Evolutionary conservation across 1,140 invertebrate species (phyloP).

Genomic region (Drosophila tropicalis): DNA sequence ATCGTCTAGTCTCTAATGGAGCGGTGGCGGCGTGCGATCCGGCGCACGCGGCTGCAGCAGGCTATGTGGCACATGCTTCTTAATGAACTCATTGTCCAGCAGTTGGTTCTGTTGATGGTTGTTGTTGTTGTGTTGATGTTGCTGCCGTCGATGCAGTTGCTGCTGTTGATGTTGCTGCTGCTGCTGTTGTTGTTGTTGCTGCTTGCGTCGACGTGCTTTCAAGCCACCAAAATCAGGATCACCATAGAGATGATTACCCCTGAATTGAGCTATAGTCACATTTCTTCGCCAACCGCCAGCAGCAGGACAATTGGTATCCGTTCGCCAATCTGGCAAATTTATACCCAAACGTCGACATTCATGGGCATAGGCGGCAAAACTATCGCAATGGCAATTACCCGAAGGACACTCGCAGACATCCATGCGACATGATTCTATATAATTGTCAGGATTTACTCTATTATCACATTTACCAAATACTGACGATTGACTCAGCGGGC

Average conservation of each 20-base stretch:
- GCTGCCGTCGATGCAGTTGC: conserved; percentile 42
- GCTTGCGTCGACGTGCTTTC: conserved; percentile 24
- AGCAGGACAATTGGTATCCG: conserved; percentile 85
- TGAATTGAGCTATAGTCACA: conserved; percentile 45
- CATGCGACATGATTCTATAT: conserved; percentile 92
- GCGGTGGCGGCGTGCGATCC: conserved; percentile 80
- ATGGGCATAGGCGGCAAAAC: conserved; percentile 93
- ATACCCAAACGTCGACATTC: conserved; percentile 92
- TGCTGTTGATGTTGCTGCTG: conserved; percentile 19
- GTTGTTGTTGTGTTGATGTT: conserved; percentile 23
- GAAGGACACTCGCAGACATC: conserved; percentile 95
- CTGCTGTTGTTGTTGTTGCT: conserved; percentile 36
- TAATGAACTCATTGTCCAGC: conserved; percentile 68
- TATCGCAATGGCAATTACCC: conserved; percentile 93
- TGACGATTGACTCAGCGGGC: conserved; percentile 83
- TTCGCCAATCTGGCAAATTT: conserved; percentile 87
- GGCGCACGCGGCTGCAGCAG: conserved; percentile 68
- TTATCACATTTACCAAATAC: conserved; percentile 89
- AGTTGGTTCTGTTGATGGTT: conserved; percentile 46
- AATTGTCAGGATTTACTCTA: conserved; percentile 90
- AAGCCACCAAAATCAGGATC: conserved; percentile 38
- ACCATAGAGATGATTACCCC: conserved; percentile 58
- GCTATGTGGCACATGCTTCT: conserved; percentile 76
- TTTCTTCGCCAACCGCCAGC: conserved; percentile 59
- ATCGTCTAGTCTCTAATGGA: conserved; percentile 54